Evolutionary conservation across 2,113 vertebrate genomes (phyloP).

Genomic region (Psilopsiagon aurifrons): DNA sequence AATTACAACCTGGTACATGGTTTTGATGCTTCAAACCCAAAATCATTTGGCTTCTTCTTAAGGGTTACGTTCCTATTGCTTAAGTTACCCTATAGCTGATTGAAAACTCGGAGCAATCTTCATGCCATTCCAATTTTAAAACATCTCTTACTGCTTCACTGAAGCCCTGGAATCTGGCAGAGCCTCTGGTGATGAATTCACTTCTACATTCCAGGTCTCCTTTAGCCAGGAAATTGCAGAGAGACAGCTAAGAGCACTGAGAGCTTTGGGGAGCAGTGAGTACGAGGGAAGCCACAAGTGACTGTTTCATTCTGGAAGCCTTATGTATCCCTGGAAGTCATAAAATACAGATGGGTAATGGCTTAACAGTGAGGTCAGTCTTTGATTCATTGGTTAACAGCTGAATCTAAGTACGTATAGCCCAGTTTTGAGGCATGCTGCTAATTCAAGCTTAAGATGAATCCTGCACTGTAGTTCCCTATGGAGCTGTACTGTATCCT

Average conservation of each 20-base stretch:
- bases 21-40: background rate
- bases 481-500: background rate
- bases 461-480: background rate
- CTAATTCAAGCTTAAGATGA: background rate
- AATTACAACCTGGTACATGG: background rate
- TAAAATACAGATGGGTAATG: slow-evolving; percentile 52
- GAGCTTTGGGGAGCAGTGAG: slow-evolving; percentile 27
- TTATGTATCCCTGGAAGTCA: slow-evolving; percentile 43
- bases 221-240: slow-evolving; percentile 45
- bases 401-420: background rate
- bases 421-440: background rate
- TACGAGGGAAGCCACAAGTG: slow-evolving; percentile 14
- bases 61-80: background rate
- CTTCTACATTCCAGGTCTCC: slow-evolving; percentile 49
- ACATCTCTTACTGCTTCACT: slow-evolving; percentile 26
- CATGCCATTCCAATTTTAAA: slow-evolving; percentile 32
- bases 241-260: background rate
- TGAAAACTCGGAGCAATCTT: background rate
- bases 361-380: slow-evolving; percentile 24
- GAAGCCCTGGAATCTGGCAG: slow-evolving; percentile 51
- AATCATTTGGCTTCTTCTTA: background rate
- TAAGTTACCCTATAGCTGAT: background rate
- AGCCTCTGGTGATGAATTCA: slow-evolving; percentile 55
- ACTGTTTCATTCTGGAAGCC: slow-evolving; percentile 25
- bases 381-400: slow-evolving; percentile 27